phyloP scores from a whole-genome alignment of 1,140 invertebrate genomes.

The Apis cerana region DNA sequence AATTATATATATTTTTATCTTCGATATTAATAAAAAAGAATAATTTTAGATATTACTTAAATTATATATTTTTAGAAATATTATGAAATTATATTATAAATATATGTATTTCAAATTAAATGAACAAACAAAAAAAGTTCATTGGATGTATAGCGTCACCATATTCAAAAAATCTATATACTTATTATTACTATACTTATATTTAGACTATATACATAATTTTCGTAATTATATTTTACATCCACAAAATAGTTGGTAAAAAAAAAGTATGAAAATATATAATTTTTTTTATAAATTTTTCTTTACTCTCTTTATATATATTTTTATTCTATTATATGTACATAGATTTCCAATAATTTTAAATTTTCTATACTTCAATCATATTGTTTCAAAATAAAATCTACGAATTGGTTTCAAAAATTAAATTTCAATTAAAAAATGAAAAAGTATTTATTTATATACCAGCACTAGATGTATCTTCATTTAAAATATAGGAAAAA shows the following conservation, averaged over 20 bases:
- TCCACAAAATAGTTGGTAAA: not conserved
- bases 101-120: not conserved
- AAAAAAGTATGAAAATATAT: too few relatives aligned
- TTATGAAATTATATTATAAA: too few relatives aligned
- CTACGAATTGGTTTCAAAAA: not conserved
- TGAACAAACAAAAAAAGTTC: conserved; percentile 9
- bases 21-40: too few relatives aligned
- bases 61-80: too few relatives aligned
- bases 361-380: not conserved
- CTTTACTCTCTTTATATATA: not conserved
- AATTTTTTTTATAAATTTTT: not conserved
- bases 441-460: not conserved
- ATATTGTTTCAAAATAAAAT: too few relatives aligned
- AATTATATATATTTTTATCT: not conserved
- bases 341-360: not conserved
- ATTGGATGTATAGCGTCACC: conserved; percentile 3
- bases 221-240: too few relatives aligned
- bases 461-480: not conserved
- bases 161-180: not conserved
- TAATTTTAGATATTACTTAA: not conserved
- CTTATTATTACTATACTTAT: not conserved
- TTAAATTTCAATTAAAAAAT: not conserved
- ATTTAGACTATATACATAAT: too few relatives aligned
- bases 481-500: not conserved
- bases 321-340: not conserved